Base-by-base conservation (phyloP, 2,888 invertebrate species). In the Galerucella nymphaeae region DNA sequence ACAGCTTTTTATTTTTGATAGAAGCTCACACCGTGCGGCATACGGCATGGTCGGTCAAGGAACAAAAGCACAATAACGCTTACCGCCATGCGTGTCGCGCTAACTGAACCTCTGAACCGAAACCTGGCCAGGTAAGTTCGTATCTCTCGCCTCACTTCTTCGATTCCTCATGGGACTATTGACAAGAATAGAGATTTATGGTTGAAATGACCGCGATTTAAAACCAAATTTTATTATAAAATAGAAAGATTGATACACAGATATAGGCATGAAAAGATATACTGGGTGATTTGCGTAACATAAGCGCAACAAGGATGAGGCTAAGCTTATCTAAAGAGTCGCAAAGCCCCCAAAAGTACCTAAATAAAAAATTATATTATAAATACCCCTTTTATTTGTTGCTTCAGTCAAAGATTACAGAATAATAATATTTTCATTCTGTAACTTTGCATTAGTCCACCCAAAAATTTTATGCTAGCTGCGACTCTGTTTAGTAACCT, bases 61-160 rank as follows among this genome's bases (percentile, higher is more conserved):
- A 68, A 71, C 70, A 65, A 68, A 68, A 50, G 38, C 45, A 68
- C 65, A 59, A 59, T 16, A 70, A 48, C 18, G 61, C 63, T 38
- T 65, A 72, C 53, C 66, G 64, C 58, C 55, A 66, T 66, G 20
- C 55, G n/a, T 38, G 55, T 57, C 68, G 63, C 72, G 70, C 70
- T 72, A 64, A 58, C 71, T 66, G 66, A 76, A 74, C 66, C 77
- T 74, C 72, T 59, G 67, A 74, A 70, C 74, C 76, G 78, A 76
- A 48, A 78, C 75, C 75, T 75, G 75, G 75, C 78, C 81, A 80
- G 81, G 81, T 80, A 80, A 77, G 73, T 80, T 59, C 50, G 67
- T 71, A 71, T 61, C 72, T 73, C 45, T 55, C 61, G 66, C 59
- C 42, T 62, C 13, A 16, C 41, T 62, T 62, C 41, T 62, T 62